phyloP scores from a whole-genome alignment of 2,113 vertebrate genomes.

The Cyanoramphus novaezelandiae region DNA sequence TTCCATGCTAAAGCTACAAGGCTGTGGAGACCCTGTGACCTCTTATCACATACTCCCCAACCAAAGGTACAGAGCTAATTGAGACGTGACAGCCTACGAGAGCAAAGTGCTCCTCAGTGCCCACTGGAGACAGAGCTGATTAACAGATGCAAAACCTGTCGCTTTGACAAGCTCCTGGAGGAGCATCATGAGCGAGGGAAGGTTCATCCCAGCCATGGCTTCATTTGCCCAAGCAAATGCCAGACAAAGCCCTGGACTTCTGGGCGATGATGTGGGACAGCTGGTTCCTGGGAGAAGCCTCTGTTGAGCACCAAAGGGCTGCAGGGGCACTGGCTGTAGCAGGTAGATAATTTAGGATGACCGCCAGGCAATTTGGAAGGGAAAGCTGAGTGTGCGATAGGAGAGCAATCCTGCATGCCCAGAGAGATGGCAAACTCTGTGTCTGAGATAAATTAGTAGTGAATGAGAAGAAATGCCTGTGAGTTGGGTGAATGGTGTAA shows the following conservation, averaged over 20 bases:
- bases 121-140: neutral
- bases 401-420: neutral
- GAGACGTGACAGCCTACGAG: neutral
- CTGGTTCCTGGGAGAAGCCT: neutral
- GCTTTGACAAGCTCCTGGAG: neutral
- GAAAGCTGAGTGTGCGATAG: neutral
- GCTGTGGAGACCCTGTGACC: neutral
- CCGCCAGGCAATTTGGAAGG: neutral
- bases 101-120: neutral
- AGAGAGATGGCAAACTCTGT: neutral
- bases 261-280: accelerated
- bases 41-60: accelerated
- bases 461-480: neutral
- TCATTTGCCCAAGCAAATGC: neutral
- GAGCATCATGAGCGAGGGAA: accelerated
- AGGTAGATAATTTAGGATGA: neutral
- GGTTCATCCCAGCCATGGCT: neutral
- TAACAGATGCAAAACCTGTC: neutral
- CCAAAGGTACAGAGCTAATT: neutral
- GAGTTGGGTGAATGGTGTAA: neutral
- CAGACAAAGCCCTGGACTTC: neutral
- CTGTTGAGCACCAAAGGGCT: accelerated
- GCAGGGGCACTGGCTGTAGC: neutral
- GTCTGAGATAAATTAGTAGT: neutral
- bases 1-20: neutral